Evolutionary conservation across 2,888 invertebrate species (phyloP), one percentile per base, ranked within the genome.

Genomic region (Busseola fusca): DNA sequence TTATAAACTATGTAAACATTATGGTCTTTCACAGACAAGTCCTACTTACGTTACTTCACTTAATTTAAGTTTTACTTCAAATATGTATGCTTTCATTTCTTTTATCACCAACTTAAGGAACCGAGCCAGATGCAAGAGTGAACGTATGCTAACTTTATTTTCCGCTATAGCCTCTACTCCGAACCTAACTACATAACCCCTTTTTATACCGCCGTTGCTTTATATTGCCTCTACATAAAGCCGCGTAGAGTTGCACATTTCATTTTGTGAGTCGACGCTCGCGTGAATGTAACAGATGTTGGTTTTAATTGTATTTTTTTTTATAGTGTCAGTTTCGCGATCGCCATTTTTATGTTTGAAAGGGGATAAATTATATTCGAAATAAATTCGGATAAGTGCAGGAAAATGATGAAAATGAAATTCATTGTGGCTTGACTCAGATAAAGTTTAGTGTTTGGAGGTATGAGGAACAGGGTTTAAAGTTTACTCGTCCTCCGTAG

Each of bases 221-320:
- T 58, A 70, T 80, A 80, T 79, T 76, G 68, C 72, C 56, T 76
- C 45, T 56, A 66, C 34, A 73, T 73, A 77, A 50, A 80, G 63
- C 59, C 18, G 18, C 34, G 64, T 69, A 63, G 62, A 68, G 45
- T 40, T 59, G 25, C 57, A 62, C 59, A 64, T 67, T 79, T 79
- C 66, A 80, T 77, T 73, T 63, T 40, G 62, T 37, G 58, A 58
- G 45, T 65, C 64, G 48, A 45, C 18, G 25, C 66, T 80, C 42
- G 60, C 59, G 58, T 67, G 69, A 62, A 73, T 69, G 81, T 77
- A 72, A 81, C 81, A 81, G 59, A 69, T 69, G 81, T 54, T 69
- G 57, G 64, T 16, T 80, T 69, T 69, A 65, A 69, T 67, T 77
- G 57, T 64, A 60, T 73, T 59, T 66, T 76, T 68, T 76, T 69